These are phyloP conservation scores for Wiebesia pumilae DNA, from an alignment of 1,140 invertebrate species.

Conservation along the genomic window DNA sequence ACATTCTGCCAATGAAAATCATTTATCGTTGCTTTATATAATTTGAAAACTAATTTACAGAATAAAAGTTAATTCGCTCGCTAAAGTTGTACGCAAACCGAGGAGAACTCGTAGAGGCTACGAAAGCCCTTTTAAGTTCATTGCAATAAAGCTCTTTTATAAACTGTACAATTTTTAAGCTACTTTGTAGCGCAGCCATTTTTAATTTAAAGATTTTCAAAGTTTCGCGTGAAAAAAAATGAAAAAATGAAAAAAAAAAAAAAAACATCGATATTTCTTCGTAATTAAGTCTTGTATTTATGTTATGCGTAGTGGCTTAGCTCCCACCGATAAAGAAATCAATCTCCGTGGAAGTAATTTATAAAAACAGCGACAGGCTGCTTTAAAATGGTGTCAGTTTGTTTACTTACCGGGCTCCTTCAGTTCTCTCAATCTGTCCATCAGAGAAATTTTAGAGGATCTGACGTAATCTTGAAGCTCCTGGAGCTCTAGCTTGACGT, in stretches of 20 bases:
- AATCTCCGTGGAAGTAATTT: neutral
- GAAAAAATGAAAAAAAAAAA: no score
- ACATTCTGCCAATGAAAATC: no score
- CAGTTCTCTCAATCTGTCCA: conserved; percentile 62
- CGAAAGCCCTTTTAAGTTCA: neutral
- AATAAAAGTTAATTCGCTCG: no score
- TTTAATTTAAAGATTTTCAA: no score
- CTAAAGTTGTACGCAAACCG: neutral
- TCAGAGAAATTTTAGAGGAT: conserved; percentile 56
- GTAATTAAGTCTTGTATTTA: no score
- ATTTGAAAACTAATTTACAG: no score
- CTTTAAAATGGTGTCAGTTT: neutral
- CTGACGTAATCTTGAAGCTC: conserved; percentile 67
- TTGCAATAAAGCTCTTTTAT: neutral
- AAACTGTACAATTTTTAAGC: neutral
- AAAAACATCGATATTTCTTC: no score
- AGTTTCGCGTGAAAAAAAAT: no score
- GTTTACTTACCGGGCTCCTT: conserved; percentile 34
- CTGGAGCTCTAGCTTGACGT: conserved; percentile 67
- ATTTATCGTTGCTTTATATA: no score
- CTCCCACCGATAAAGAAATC: neutral
- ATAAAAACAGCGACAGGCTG: neutral
- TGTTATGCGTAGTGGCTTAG: neutral
- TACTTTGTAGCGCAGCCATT: no score
- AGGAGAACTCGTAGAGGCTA: neutral